phyloP scores from a whole-genome alignment of 2,888 invertebrate species.

The Helicoverpa assulta region DNA sequence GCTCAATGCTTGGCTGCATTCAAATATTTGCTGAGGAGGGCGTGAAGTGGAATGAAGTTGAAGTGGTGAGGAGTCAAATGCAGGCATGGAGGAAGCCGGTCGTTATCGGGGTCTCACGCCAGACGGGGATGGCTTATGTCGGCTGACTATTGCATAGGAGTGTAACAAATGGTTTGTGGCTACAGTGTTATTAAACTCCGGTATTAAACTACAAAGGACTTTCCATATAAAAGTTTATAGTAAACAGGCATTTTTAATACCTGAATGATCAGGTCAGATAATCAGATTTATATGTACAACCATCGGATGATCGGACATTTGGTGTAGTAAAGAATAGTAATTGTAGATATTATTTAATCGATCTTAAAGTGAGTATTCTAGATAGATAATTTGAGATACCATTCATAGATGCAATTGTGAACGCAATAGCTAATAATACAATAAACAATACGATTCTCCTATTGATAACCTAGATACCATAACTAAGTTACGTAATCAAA shows the following conservation, averaged over 20 bases:
- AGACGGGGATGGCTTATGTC: slow-evolving; percentile 49
- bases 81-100: slow-evolving; percentile 56
- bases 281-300: too few species aligned
- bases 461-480: neutral
- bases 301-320: too few species aligned
- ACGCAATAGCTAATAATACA: too few species aligned
- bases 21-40: slow-evolving; percentile 60
- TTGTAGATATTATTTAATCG: too few species aligned
- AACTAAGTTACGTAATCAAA: neutral
- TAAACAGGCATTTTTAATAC: too few species aligned
- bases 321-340: too few species aligned
- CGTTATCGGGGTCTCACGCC: slow-evolving; percentile 61
- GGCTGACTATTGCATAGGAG: slow-evolving; percentile 20
- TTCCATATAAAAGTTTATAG: too few species aligned
- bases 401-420: too few species aligned
- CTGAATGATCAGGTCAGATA: too few species aligned
- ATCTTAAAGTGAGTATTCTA: too few species aligned
- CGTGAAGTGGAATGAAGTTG: slow-evolving; percentile 51
- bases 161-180: slow-evolving; percentile 7
- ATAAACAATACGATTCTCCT: neutral
- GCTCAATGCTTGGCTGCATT: slow-evolving; percentile 56
- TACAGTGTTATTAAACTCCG: neutral
- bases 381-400: too few species aligned
- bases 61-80: slow-evolving; percentile 61
- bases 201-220: too few species aligned